Base-by-base conservation (phyloP, 2,888 invertebrate species). In the Campoplex nolae region DNA sequence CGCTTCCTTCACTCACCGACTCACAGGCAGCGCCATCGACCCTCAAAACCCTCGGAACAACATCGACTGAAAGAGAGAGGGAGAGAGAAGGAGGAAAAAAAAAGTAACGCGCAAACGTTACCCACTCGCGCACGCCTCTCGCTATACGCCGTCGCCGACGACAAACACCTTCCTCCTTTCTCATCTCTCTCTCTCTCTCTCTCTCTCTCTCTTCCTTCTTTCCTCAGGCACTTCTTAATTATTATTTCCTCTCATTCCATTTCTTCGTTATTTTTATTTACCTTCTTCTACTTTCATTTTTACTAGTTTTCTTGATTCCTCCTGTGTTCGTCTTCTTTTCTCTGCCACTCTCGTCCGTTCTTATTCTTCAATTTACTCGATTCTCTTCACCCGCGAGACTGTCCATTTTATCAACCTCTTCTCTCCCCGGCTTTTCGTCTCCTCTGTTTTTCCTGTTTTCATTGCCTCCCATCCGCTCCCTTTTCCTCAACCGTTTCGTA, bases 61-160 rank as follows among this genome's bases (percentile, higher is more conserved):
- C 56, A 45, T 28, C 54, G 28, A 68, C 32, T 13, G 32, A 35
- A n/a, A 23, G 54, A 35, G 35, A 18, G 6, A 13, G 38, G 58
- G 58, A 62, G 45, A 58, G 6, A 32, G 75, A 45, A 35, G 32
- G 54, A 56, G 56, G 58, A 54, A 48, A 11, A 42, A 35, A 74
- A 68, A 28, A 45, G 35, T 45, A 62, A 67, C 65, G 56, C 56
- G 68, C 79, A 79, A 79, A 51, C 32, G 73, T 65, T 74, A 51
- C 62, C 71, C 75, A 62, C 56, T 62, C 74, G 58, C 74, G 70
- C 71, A 71, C 51, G 82, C 84, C 83, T 85, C 68, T 75, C 76
- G 79, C 62, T 88, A 86, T 88, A 86, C 86, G 88, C 87, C 84
- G 86, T 83, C 88, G 87, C 84, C 85, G 58, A 70, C 74, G 77